Conservation (phyloP, 2,888 invertebrate genomes). For the Polyommatus icarus region DNA sequence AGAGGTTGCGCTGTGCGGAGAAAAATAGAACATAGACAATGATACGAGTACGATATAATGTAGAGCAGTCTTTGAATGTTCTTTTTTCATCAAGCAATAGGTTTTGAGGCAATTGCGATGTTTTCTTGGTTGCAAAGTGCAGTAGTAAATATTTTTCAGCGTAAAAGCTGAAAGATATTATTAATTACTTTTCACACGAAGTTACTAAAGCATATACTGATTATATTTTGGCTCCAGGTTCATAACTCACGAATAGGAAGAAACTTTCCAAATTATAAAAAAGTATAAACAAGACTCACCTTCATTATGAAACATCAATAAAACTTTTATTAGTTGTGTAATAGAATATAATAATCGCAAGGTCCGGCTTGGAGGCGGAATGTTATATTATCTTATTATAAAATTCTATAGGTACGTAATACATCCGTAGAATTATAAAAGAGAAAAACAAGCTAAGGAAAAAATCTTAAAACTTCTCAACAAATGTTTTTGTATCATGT, state of each 20-base stretch:
- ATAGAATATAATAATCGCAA: constrained; percentile 22
- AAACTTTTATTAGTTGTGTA: constrained; percentile 15
- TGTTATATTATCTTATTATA: constrained; percentile 18
- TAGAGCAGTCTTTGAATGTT: background rate
- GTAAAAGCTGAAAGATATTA: background rate
- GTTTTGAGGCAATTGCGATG: background rate
- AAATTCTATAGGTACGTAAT: background rate
- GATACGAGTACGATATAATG: background rate
- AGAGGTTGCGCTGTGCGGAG: background rate
- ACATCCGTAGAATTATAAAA: background rate
- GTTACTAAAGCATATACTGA: background rate
- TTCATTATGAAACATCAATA: background rate
- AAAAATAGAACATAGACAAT: constrained; percentile 26
- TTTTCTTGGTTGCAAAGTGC: background rate
- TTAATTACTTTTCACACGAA: background rate
- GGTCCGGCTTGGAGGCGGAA: constrained; percentile 21
- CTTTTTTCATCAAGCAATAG: background rate
- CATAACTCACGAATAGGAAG: background rate
- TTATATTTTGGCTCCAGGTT: background rate
- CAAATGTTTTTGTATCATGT: background rate
- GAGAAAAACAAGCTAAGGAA: background rate
- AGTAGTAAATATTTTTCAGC: background rate
- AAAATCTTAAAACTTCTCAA: background rate
- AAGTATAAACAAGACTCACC: constrained; percentile 6
- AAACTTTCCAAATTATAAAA: background rate